These are phyloP conservation scores for Lichenostomus cassidix DNA, from an alignment of 2,113 vertebrate genomes.

Conservation along the genomic window DNA sequence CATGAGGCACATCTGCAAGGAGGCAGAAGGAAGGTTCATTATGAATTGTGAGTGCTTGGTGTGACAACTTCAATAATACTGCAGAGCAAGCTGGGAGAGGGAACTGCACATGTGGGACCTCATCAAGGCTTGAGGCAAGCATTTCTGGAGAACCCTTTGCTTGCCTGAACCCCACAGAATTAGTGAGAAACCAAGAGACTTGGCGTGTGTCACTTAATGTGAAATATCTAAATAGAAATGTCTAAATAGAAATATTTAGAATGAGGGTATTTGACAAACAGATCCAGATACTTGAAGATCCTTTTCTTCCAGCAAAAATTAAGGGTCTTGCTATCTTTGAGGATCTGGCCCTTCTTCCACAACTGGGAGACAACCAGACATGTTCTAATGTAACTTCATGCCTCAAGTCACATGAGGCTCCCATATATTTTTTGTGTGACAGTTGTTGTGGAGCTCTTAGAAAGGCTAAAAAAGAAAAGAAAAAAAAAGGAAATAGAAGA, in stretches of 20 bases:
- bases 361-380: background rate
- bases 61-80: background rate
- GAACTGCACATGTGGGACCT: background rate
- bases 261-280: background rate
- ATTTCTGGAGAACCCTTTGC: background rate
- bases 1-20: background rate
- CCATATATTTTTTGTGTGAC: background rate
- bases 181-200: background rate
- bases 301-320: background rate
- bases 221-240: too few species aligned
- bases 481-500: background rate
- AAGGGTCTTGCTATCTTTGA: background rate
- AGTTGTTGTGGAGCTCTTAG: background rate
- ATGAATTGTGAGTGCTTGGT: background rate
- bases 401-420: background rate
- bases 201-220: background rate
- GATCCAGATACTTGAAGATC: background rate
- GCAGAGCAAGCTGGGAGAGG: background rate
- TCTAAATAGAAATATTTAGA: background rate
- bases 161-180: background rate
- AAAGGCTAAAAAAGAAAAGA: background rate
- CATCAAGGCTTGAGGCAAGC: background rate
- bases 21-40: background rate
- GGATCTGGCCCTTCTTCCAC: background rate
- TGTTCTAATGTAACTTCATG: background rate